Percentiles rank a stretch among this genome's conserved stretches.
Evolutionary conservation across 2,888 invertebrate species (phyloP).

Genomic region (Candidula unifasciata): DNA sequence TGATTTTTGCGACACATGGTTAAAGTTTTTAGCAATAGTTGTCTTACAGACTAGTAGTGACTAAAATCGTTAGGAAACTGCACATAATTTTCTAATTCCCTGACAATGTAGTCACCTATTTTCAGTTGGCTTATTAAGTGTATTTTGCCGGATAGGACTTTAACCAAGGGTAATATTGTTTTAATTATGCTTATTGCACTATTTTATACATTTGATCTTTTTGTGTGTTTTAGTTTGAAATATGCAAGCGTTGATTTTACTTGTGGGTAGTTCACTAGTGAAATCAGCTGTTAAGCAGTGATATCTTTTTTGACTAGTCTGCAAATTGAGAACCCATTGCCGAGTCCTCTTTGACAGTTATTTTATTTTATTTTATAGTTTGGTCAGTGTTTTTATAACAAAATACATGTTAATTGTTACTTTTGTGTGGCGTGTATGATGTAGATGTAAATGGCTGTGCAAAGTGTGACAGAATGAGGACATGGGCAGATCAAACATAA

Average conservation of each 20-base stretch:
- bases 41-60: no score
- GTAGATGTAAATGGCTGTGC: not conserved
- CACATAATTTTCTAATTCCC: no score
- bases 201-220: not conserved
- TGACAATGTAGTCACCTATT: no score
- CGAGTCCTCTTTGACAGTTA: not conserved
- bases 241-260: slow-evolving; percentile 15
- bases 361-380: not conserved
- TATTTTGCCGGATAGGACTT: no score
- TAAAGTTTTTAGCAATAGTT: no score
- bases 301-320: not conserved
- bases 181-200: not conserved
- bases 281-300: not conserved
- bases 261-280: not conserved
- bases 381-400: not conserved
- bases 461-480: not conserved
- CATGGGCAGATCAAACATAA: no score
- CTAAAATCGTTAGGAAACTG: no score
- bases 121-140: no score
- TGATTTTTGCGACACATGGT: no score
- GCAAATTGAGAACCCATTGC: slow-evolving; percentile 30
- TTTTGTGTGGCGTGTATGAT: not conserved
- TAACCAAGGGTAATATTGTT: no score
- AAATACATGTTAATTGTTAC: not conserved
- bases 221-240: slow-evolving; percentile 5